Base-by-base conservation (phyloP, 2,797 vertebrate genomes). In the Ctenochaetus hawaiiensis region DNA sequence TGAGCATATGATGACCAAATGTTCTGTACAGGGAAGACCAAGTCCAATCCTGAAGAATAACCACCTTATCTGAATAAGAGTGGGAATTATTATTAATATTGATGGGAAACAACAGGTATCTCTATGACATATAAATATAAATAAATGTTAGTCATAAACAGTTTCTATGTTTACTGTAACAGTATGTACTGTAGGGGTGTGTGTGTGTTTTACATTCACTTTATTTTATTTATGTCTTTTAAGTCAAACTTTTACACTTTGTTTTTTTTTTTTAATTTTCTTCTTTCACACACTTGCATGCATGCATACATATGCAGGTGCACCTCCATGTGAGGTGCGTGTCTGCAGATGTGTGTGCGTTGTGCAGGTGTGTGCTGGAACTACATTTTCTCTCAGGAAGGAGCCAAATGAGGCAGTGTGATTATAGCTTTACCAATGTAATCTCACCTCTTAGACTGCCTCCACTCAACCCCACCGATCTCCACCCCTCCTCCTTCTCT, bases 361-460 rank as follows among this genome's bases (percentile, higher is more conserved):
- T 85, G 62, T 51, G 65, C 83, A 88, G 84, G 61, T 87, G 77
- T 63, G 70, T 44, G 45, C 60, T 76, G 52, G 74, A 82, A 49
- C 61, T 77, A 45, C 73, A 49, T 75, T 64, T 54, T 75, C 72
- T 63, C 87, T 68, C 62, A 83, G 69, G 72, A 78, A 60, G 59
- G 26, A 80, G 67, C 68, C 83, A 90, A 89, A 91, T 86, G 76
- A 93, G 86, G 77, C 77, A 47, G 66, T 77, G 84, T 91, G 89
- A 91, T 92, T 89, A 91, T 76, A 89, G 85, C 88, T 71, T 87
- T 68, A 87, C 60, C 75, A 48, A 76, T 89, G 87, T 90, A 91
- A 93, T 90, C 84, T 90, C 75, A 89, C 87, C 81, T 87, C 77
- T 90, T 84, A 82, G 72, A 72, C 81, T 75, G 72, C 75, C 49